These are phyloP conservation scores for Folsomia candida DNA, from an alignment of 2,888 invertebrate species.

Conservation along the genomic window DNA sequence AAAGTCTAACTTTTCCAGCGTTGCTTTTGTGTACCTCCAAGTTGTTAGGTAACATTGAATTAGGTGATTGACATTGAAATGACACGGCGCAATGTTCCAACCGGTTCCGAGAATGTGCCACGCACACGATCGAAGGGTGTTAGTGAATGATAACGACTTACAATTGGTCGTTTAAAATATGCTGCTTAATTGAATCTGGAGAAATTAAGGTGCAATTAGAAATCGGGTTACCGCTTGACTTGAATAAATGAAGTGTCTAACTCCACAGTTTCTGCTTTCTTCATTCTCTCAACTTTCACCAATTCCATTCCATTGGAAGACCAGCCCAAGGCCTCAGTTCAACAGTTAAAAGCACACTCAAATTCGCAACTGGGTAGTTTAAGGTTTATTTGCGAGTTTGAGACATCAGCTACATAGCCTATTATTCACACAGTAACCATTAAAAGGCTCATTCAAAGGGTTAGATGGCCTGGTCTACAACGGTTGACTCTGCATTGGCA, in stretches of 20 bases:
- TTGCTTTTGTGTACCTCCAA: too few species aligned
- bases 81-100: background rate
- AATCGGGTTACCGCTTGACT: background rate
- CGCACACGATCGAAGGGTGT: too few species aligned
- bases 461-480: constrained; percentile 7
- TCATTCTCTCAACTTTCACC: background rate
- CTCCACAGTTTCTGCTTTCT: background rate
- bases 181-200: background rate
- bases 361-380: constrained; percentile 3
- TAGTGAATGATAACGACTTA: too few species aligned
- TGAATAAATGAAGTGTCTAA: background rate
- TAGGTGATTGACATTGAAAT: background rate
- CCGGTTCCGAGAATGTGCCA: too few species aligned
- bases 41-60: too few species aligned
- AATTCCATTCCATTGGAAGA: too few species aligned
- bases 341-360: background rate
- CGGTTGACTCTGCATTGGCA: background rate
- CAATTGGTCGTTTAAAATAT: background rate
- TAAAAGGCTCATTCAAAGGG: constrained; percentile 6
- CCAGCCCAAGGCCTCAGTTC: constrained; percentile 4
- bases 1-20: too few species aligned
- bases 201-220: constrained; percentile 3
- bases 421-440: constrained; percentile 7
- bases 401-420: background rate
- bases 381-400: background rate